Evolutionary conservation across 2,113 vertebrate species (phyloP), one percentile per base, ranked within the genome.

Genomic region (Lampris incognitus): DNA sequence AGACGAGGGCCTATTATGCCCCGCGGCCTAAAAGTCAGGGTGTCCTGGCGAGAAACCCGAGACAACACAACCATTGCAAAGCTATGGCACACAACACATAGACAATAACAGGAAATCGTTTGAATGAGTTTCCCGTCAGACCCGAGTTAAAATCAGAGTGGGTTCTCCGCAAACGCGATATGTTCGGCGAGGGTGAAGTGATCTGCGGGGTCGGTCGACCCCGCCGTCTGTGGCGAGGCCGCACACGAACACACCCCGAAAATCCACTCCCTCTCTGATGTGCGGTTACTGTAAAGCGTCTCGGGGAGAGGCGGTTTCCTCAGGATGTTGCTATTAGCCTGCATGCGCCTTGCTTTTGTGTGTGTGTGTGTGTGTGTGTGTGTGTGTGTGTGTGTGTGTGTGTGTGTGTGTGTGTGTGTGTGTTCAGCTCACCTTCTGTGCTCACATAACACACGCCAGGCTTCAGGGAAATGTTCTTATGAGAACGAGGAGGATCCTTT

Each of bases 221-320:
- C 24, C 24, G 24, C 24, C 24, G 24, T 24, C 24, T 24, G 24
- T 24, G 24, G 24, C 24, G 24, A 24, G 24, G 24, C 24, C 24
- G 38, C 36, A 60, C 6, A 10, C 62, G n/a, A 24, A 41, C 55
- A 37, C 10, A 71, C 1, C 44, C 6, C 38, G n/a, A 2, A 44
- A 11, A 7, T 11, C 55, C 50, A 46, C 54, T 7, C 36, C 46
- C 74, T 74, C 79, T 88, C 84, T 84, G 83, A 88, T 83, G 76
- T 56, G 39, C 77, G 1, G 1, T 79, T 73, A 80, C 70, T 64
- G 75, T 69, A 61, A 74, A 39, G 24, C 24, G 57, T 76, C 56
- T 74, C 56, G 76, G 68, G 80, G 81, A 76, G 82, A 86, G 86
- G 84, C 51, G 40, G 44, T 71, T 87, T 90, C 90, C 88, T 85